Percentiles rank a stretch among this genome's conserved stretches.
phyloP scores from a whole-genome alignment of 2,113 vertebrate species.

The Bos indicus region DNA sequence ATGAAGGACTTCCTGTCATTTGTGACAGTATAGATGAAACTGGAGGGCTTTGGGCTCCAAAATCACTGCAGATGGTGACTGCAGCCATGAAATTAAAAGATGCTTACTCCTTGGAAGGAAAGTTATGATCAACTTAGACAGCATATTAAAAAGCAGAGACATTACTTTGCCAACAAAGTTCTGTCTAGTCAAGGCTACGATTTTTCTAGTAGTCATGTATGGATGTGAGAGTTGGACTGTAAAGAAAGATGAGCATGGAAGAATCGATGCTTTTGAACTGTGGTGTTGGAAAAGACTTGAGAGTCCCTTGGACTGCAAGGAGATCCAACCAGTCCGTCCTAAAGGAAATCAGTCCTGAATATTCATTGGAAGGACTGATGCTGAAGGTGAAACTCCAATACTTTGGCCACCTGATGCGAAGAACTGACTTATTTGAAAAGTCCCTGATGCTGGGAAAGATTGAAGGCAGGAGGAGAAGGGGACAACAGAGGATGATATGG shows the following conservation, averaged over 20 bases:
- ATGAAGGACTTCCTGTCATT: background rate
- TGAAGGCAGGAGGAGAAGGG: background rate
- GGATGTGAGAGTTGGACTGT: background rate
- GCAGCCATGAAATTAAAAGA: too few relatives aligned
- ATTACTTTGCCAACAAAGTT: background rate
- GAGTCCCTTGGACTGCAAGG: background rate
- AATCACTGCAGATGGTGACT: too few relatives aligned
- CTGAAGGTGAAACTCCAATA: background rate
- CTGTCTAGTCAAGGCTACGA: background rate
- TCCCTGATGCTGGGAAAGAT: background rate
- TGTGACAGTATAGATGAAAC: background rate
- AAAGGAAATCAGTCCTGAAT: background rate
- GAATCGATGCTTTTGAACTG: background rate
- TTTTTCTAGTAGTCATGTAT: background rate
- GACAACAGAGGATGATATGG: background rate
- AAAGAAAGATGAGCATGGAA: rapidly evolving
- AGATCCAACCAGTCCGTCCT: background rate
- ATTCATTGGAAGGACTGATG: background rate
- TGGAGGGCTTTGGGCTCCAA: too few relatives aligned
- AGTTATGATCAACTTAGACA: background rate
- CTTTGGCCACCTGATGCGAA: background rate
- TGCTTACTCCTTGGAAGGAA: background rate
- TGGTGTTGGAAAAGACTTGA: background rate
- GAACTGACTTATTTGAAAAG: background rate
- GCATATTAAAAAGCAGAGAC: background rate